Evolutionary conservation across 2,113 vertebrate genomes (phyloP), one percentile per base, ranked within the genome.

Genomic region (Paramormyrops kingsleyae): DNA sequence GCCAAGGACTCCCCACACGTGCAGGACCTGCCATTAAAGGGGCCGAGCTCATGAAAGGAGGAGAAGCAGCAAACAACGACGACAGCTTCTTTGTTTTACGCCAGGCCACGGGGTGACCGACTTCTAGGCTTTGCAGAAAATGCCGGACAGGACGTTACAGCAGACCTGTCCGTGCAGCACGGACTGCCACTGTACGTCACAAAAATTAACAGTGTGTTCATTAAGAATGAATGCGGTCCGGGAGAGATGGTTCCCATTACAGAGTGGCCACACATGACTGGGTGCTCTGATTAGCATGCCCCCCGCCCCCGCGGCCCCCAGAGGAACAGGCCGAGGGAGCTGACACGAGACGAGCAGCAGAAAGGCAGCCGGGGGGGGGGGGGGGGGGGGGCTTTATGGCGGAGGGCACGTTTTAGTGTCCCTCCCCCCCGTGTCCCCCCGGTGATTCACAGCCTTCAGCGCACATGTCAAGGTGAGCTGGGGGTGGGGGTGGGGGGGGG

Each of bases 121-220:
- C 44, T 83, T 91, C 87, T 88, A 35, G 31, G 49, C 50, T 66
- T 88, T 88, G 46, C 83, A 53, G 88, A 89, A 56, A 35, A 50
- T 83, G 88, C 49, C 5, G 77, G 85, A 88, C 66, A 59, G 44
- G 89, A 49, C 24, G 50, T 74, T 24, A 52, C 15, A 42, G 35
- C 80, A 87, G 89, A 53, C 44, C 56, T 83, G 52, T 27, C 90
- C 59, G 87, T 39, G 42, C 35, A 35, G 70, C 85, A 49, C n/a
- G 21, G 47, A 39, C 87, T 12, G 39, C 90, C 87, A 89, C 87
- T 80, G 90, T 89, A 90, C 62, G n/a, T 89, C 87, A 74, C 70
- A 90, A 86, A 91, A 90, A 92, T 93, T 89, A 92, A 91, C 91
- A 91, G 89, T 59, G 77, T 91, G 90, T 91, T 92, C 89, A 90